Evolutionary conservation across 2,888 invertebrate species (phyloP).

Genomic region (Meandrusa payeni): DNA sequence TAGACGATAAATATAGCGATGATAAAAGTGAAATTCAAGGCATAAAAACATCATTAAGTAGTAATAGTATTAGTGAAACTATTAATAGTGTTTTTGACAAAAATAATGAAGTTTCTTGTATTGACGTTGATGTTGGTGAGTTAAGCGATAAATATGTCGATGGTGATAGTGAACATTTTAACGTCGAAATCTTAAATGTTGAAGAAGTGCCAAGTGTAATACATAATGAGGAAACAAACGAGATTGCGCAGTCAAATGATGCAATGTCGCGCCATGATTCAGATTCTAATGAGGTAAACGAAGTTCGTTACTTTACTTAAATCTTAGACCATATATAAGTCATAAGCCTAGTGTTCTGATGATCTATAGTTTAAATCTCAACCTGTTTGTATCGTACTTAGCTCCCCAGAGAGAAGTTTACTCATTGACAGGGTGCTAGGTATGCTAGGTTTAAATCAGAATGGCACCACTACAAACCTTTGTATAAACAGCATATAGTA

Average conservation of each 20-base stretch:
- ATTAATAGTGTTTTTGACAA: slow-evolving; percentile 2
- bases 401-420: too few species aligned
- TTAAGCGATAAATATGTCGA: not conserved
- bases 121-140: slow-evolving; percentile 22
- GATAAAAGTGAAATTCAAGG: slow-evolving; percentile 12
- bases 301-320: not conserved
- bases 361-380: too few species aligned
- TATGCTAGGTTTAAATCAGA: too few species aligned
- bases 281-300: not conserved
- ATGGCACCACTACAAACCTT: too few species aligned
- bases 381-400: too few species aligned
- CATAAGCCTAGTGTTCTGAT: too few species aligned
- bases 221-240: not conserved
- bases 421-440: too few species aligned
- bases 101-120: slow-evolving; percentile 6
- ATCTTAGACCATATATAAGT: not conserved
- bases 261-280: not conserved
- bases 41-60: slow-evolving; percentile 1
- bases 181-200: too few species aligned
- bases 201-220: not conserved
- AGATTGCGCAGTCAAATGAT: not conserved
- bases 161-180: too few species aligned
- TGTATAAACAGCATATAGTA: too few species aligned
- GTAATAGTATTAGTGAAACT: slow-evolving; percentile 10
- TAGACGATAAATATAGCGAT: too few species aligned